Conservation (phyloP, 23 tunicate species). For the Clavelina lepadiformis region DNA sequence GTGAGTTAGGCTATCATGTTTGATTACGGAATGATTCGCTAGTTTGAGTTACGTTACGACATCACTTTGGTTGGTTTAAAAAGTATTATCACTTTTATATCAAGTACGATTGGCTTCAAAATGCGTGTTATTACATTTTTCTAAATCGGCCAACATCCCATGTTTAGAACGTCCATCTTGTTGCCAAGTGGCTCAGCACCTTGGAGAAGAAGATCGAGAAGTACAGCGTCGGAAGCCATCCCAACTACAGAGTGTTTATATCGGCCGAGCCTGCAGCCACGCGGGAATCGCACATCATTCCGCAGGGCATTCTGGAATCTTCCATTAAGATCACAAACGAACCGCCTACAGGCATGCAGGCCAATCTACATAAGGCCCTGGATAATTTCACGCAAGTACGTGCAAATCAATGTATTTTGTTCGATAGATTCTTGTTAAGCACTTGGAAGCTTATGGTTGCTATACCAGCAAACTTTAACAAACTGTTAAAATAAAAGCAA, state of each 20-base stretch:
- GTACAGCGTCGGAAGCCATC: constrained; percentile 86
- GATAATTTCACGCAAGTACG: constrained; percentile 92
- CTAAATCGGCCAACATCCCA: too few relatives aligned
- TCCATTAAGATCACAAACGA: constrained; percentile 99
- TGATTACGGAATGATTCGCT: too few relatives aligned
- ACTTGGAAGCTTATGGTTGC: too few relatives aligned
- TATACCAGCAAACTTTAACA: too few relatives aligned
- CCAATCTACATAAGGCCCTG: constrained; percentile 98
- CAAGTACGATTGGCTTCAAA: too few relatives aligned
- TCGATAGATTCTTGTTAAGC: too few relatives aligned
- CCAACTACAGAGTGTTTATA: constrained; percentile 69
- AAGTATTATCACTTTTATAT: too few relatives aligned
- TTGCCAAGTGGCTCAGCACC: constrained; percentile 91
- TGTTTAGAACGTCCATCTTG: constrained; percentile 93
- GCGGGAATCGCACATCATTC: constrained; percentile 90
- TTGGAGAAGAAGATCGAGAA: constrained; percentile 90
- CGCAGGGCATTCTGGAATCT: constrained; percentile 94
- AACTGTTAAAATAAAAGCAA: too few relatives aligned
- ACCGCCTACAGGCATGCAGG: constrained; percentile 99
- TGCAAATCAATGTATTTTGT: not conserved
- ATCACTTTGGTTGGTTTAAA: too few relatives aligned
- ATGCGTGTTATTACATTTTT: too few relatives aligned
- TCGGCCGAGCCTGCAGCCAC: constrained; percentile 99
- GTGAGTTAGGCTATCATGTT: too few relatives aligned
- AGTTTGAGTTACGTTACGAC: too few relatives aligned